These are phyloP conservation scores for Galeopsomyia nigrocyanea DNA, from an alignment of 2,888 invertebrate species.

Conservation along the genomic window DNA sequence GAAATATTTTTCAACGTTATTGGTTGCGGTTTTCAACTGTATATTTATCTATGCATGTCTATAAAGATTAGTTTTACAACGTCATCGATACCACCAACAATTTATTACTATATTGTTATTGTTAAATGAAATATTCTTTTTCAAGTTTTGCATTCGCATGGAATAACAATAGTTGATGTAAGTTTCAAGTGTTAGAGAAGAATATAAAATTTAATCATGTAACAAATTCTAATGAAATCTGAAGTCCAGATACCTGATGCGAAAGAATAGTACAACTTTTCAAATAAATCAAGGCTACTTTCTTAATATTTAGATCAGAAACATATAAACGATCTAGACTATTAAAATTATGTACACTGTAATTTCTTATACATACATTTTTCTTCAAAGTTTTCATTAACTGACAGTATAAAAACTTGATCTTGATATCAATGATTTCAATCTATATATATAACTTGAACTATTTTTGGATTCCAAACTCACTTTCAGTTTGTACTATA, in stretches of 20 bases:
- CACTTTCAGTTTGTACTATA: too few species aligned
- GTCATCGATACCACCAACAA: neutral
- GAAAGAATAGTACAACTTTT: constrained; percentile 51
- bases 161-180: neutral
- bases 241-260: constrained; percentile 54
- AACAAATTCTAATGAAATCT: constrained; percentile 27
- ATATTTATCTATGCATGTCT: neutral
- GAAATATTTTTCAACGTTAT: too few species aligned
- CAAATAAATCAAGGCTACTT: constrained; percentile 18
- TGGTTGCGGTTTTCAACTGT: too few species aligned
- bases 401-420: too few species aligned
- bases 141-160: neutral
- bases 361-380: too few species aligned
- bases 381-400: too few species aligned
- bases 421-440: too few species aligned
- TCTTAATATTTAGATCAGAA: constrained; percentile 1
- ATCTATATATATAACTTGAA: too few species aligned
- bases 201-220: neutral
- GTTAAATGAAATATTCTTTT: neutral
- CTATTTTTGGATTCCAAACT: too few species aligned
- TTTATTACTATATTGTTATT: neutral
- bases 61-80: neutral
- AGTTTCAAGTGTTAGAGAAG: neutral
- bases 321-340: too few species aligned
- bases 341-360: too few species aligned